These are phyloP conservation scores for Ormyrus rosae DNA, from an alignment of 2,888 invertebrate genomes.

Conservation along the genomic window DNA sequence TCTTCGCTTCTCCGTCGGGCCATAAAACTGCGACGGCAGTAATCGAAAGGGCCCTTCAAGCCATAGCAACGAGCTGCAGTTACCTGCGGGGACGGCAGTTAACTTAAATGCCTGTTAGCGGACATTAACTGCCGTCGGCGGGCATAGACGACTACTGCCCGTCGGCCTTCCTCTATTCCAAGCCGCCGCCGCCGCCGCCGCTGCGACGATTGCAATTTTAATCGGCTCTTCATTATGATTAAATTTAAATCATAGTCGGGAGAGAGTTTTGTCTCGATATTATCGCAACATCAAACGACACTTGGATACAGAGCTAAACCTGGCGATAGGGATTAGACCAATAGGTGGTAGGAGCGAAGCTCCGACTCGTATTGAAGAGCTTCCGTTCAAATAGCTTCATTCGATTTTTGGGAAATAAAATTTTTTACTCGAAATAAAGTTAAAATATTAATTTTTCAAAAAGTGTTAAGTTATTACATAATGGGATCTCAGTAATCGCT, in stretches of 20 bases:
- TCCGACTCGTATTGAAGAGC: no score
- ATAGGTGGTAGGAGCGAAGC: background rate
- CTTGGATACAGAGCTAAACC: no score
- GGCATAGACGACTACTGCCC: background rate
- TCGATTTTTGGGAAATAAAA: no score
- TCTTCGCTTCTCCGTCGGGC: slow-evolving; percentile 59
- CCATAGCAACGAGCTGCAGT: slow-evolving; percentile 74
- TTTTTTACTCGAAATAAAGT: no score
- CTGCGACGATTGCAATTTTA: slow-evolving; percentile 73
- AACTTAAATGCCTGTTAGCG: slow-evolving; percentile 75
- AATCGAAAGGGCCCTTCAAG: slow-evolving; percentile 75
- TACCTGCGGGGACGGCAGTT: slow-evolving; percentile 71
- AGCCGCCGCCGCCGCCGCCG: slow-evolving; percentile 60
- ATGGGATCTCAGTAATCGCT: no score
- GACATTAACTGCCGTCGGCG: slow-evolving; percentile 70
- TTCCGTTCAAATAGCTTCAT: no score
- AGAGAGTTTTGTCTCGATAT: background rate
- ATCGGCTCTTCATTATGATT: slow-evolving; percentile 74
- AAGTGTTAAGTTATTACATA: no score
- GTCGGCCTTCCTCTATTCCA: background rate
- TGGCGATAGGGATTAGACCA: background rate
- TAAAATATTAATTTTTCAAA: no score
- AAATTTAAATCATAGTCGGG: slow-evolving; percentile 71
- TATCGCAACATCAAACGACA: slow-evolving; percentile 1
- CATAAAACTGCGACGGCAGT: slow-evolving; percentile 71